phyloP scores from a whole-genome alignment of 2,113 vertebrate genomes.

The Cyphomyrus discorhynchus region DNA sequence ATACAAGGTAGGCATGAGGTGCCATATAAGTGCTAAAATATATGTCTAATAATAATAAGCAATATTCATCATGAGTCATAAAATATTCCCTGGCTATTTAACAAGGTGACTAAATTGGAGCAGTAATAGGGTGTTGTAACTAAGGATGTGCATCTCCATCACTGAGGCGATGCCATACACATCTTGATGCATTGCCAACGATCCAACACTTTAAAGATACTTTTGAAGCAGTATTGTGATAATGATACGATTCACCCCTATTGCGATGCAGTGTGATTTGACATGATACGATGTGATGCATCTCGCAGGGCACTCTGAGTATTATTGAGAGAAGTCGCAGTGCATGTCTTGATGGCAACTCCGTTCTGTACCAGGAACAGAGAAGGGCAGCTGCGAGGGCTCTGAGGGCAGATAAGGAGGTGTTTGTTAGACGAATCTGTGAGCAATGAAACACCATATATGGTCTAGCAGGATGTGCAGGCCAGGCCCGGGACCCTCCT shows the following conservation, averaged over 20 bases:
- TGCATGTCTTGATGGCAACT: background rate
- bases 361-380: background rate
- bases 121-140: background rate
- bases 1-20: background rate
- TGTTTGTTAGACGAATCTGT: background rate
- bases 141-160: background rate
- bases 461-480: background rate
- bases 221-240: background rate
- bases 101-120: background rate
- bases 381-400: background rate
- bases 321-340: background rate
- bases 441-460: background rate
- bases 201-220: background rate
- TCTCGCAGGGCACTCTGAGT: background rate
- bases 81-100: background rate
- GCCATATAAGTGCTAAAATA: background rate
- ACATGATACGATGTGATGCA: background rate
- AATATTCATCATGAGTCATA: background rate
- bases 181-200: background rate
- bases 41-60: background rate
- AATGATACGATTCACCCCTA: background rate
- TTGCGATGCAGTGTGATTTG: background rate
- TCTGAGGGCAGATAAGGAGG: background rate
- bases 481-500: too few relatives aligned
- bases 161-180: background rate